phyloP scores from a whole-genome alignment of 2,888 invertebrate genomes.

The Ornithoptera priamus region DNA sequence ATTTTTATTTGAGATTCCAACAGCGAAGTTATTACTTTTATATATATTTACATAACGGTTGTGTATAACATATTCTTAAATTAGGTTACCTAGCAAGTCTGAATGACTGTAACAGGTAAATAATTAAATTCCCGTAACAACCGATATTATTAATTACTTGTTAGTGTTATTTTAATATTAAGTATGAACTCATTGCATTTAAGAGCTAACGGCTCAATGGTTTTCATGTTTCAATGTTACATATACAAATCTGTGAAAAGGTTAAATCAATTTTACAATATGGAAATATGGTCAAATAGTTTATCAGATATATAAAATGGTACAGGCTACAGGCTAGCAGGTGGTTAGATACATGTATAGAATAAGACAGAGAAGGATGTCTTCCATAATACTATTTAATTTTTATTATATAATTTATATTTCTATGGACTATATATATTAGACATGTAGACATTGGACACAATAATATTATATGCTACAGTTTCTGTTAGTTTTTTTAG shows the following conservation, averaged over 20 bases:
- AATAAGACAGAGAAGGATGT: too few relatives aligned
- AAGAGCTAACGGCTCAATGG: not conserved
- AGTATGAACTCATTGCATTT: not conserved
- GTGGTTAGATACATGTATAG: too few relatives aligned
- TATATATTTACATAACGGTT: not conserved
- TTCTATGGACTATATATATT: too few relatives aligned
- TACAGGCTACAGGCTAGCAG: too few relatives aligned
- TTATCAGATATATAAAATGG: too few relatives aligned
- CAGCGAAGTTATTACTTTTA: not conserved
- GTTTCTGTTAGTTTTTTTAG: too few relatives aligned
- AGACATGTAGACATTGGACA: too few relatives aligned
- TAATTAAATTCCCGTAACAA: not conserved
- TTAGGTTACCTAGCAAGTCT: not conserved
- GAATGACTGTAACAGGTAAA: not conserved
- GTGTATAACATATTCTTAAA: not conserved
- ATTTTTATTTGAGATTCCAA: too few relatives aligned
- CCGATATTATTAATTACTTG: constrained; percentile 2
- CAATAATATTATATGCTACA: too few relatives aligned
- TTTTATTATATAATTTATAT: too few relatives aligned
- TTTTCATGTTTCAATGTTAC: not conserved
- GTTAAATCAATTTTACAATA: not conserved
- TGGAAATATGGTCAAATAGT: not conserved
- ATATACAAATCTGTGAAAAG: not conserved
- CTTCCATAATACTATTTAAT: too few relatives aligned
- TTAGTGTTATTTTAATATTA: not conserved